Conservation (phyloP, 1,140 invertebrate genomes). For the Bombus difficillimus region DNA sequence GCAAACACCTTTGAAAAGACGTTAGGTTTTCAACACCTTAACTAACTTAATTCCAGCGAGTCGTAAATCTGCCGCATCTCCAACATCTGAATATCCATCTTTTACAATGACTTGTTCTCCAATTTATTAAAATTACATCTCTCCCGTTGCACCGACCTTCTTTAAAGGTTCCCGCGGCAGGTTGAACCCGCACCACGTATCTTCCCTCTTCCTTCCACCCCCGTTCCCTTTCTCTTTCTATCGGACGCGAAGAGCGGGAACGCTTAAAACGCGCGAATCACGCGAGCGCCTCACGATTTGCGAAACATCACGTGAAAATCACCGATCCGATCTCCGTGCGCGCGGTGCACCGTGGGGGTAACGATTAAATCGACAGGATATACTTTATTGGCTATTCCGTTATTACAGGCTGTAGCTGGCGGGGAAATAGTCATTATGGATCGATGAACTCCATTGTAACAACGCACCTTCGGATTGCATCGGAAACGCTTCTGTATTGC, state of each 20-base stretch:
- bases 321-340: slow-evolving; percentile 9
- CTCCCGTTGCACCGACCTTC: background rate
- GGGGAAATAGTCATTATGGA: slow-evolving; percentile 55
- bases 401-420: slow-evolving; percentile 35
- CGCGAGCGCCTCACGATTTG: slow-evolving; percentile 30
- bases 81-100: background rate
- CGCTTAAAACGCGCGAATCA: slow-evolving; percentile 25
- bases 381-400: slow-evolving; percentile 50
- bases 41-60: background rate
- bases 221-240: background rate
- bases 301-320: slow-evolving; percentile 30
- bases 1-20: background rate
- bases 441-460: slow-evolving; percentile 59
- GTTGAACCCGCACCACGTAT: background rate
- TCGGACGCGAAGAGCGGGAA: background rate
- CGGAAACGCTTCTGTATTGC: slow-evolving; percentile 21
- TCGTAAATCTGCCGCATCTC: background rate
- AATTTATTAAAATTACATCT: slow-evolving; percentile 22
- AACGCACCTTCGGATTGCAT: slow-evolving; percentile 11
- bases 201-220: background rate
- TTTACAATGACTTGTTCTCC: background rate
- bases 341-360: slow-evolving; percentile 1
- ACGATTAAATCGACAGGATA: slow-evolving; percentile 53
- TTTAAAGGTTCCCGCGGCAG: slow-evolving; percentile 20
- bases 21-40: background rate